Evolutionary conservation across 2,113 vertebrate genomes (phyloP).

Genomic region (Salvelinus namaycush): DNA sequence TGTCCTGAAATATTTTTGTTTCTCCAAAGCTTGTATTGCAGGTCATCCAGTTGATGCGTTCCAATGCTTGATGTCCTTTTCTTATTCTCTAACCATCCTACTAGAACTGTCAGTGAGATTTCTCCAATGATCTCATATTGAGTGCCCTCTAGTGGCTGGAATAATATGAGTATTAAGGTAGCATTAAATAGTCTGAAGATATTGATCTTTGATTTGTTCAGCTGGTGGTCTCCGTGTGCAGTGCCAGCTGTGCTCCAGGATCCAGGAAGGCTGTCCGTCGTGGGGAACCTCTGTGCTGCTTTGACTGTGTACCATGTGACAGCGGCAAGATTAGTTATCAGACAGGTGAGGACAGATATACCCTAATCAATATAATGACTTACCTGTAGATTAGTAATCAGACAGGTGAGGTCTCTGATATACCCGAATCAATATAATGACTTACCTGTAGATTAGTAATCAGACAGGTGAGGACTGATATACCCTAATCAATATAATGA

Average conservation of each 20-base stretch:
- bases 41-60: too few relatives aligned
- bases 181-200: not conserved
- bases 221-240: slow-evolving; percentile 74
- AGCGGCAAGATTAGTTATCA: slow-evolving; percentile 76
- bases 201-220: slow-evolving; percentile 28
- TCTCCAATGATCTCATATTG: not conserved
- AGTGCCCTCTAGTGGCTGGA: not conserved
- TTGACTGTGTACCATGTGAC: slow-evolving; percentile 80
- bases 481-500: too few relatives aligned
- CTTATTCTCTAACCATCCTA: too few relatives aligned
- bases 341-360: slow-evolving; percentile 61
- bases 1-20: not conserved
- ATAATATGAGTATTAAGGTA: not conserved
- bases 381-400: too few relatives aligned
- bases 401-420: too few relatives aligned
- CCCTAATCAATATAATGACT: too few relatives aligned
- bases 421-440: too few relatives aligned
- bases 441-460: too few relatives aligned
- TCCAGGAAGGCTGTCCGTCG: slow-evolving; percentile 73
- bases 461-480: too few relatives aligned
- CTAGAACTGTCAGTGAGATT: not conserved
- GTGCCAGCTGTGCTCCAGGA: slow-evolving; percentile 72
- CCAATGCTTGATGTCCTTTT: too few relatives aligned
- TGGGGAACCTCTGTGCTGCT: slow-evolving; percentile 78
- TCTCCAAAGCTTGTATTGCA: not conserved